Percentiles rank a stretch among this genome's conserved stretches.
Evolutionary conservation across 64 coral and sea anemone species (phyloP).

Genomic region (Astreopora myriophthalma): DNA sequence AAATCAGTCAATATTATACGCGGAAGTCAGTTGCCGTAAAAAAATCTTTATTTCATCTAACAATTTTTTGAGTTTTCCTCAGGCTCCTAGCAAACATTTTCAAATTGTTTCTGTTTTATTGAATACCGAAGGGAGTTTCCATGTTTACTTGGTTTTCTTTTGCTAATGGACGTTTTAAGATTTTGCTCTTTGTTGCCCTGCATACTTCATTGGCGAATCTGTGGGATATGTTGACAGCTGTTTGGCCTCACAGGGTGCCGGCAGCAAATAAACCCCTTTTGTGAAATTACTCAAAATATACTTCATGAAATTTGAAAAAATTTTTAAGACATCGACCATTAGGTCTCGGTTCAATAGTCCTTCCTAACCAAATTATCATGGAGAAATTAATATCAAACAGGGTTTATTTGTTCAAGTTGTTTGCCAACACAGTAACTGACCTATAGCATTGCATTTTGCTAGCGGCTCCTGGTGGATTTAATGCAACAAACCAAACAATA

Average conservation of each 20-base stretch:
- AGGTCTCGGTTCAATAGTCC: constrained; percentile 4
- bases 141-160: constrained; percentile 24
- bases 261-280: not conserved
- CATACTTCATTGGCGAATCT: not conserved
- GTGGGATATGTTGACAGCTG: constrained; percentile 4
- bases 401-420: constrained; percentile 44
- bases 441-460: constrained; percentile 60
- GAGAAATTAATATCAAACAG: constrained; percentile 46
- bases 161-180: not conserved
- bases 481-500: constrained; percentile 38
- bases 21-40: not conserved
- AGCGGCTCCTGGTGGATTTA: constrained; percentile 46
- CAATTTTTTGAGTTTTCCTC: too few species aligned
- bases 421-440: constrained; percentile 31
- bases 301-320: not conserved
- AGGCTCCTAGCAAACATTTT: too few species aligned
- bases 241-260: not conserved
- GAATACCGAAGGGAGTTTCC: not conserved
- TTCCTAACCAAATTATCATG: not conserved
- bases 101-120: not conserved
- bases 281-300: not conserved
- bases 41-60: too few species aligned
- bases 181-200: not conserved
- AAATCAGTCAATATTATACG: not conserved
- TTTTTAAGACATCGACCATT: not conserved